Percentiles rank a stretch among this genome's conserved stretches.
Evolutionary conservation across 1,140 invertebrate genomes (phyloP).

Genomic region (Hylaeus volcanicus): DNA sequence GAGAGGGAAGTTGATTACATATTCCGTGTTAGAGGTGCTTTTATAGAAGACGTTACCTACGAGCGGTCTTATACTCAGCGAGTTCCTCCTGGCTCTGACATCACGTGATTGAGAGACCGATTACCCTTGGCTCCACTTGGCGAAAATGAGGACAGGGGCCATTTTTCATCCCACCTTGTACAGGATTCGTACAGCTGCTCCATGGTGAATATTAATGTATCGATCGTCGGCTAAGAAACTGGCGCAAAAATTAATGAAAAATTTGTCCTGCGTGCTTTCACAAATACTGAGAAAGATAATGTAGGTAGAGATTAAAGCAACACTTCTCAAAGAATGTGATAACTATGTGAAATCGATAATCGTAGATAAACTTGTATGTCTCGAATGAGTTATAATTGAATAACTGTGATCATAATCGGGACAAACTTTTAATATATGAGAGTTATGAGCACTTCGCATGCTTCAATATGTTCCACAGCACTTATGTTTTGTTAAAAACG

Average conservation of each 20-base stretch:
- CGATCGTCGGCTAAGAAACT: not conserved
- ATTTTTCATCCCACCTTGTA: conserved; percentile 24
- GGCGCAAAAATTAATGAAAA: not conserved
- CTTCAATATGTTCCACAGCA: too few species aligned
- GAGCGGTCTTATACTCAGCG: not conserved
- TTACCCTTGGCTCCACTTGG: conserved; percentile 20
- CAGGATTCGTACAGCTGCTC: not conserved
- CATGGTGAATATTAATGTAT: conserved; percentile 34
- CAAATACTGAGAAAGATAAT: not conserved
- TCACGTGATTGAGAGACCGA: conserved; percentile 29
- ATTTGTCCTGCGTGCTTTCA: not conserved
- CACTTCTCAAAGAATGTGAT: too few species aligned
- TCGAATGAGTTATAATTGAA: too few species aligned
- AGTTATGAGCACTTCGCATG: too few species aligned
- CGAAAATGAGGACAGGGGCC: conserved; percentile 17
- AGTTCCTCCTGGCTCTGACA: conserved; percentile 18
- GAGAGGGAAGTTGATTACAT: not conserved
- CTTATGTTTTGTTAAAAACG: too few species aligned
- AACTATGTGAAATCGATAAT: too few species aligned
- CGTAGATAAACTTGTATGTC: too few species aligned
- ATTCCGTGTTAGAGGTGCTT: not conserved
- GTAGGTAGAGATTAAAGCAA: too few species aligned
- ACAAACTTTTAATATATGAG: too few species aligned
- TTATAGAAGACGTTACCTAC: conserved; percentile 19
- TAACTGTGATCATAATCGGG: too few species aligned